Evolutionary conservation across 2,797 vertebrate species (phyloP).

Genomic region (Arnoldichthys spilopterus): DNA sequence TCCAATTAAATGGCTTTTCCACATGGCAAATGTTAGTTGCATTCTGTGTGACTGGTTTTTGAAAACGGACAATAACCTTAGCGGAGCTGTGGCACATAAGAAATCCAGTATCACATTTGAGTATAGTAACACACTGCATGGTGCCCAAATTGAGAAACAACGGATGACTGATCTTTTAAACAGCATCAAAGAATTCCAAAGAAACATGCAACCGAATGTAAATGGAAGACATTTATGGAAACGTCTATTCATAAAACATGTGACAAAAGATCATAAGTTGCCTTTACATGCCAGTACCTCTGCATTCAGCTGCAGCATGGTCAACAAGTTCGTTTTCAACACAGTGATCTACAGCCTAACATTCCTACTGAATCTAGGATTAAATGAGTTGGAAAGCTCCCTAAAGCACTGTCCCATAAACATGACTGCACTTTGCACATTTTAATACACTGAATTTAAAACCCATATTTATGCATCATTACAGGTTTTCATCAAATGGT

Average conservation of each 20-base stretch:
- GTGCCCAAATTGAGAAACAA: no score
- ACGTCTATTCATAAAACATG: not conserved
- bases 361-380: not conserved
- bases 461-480: not conserved
- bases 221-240: slow-evolving; percentile 1
- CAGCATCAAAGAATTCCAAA: not conserved
- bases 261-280: not conserved
- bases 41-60: no score
- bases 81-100: no score
- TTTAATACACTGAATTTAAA: not conserved
- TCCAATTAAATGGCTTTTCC: no score
- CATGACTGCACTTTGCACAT: not conserved
- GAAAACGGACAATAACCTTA: no score
- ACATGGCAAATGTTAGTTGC: no score
- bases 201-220: not conserved
- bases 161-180: no score
- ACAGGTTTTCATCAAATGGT: not conserved
- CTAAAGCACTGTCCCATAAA: not conserved
- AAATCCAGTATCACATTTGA: no score
- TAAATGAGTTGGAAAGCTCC: not conserved
- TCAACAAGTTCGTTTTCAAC: not conserved
- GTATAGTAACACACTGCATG: no score
- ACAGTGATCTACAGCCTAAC: not conserved
- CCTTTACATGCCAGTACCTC: no score
- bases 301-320: not conserved